These are phyloP conservation scores for Phasianus colchicus DNA, from an alignment of 2,113 vertebrate species.

Conservation along the genomic window DNA sequence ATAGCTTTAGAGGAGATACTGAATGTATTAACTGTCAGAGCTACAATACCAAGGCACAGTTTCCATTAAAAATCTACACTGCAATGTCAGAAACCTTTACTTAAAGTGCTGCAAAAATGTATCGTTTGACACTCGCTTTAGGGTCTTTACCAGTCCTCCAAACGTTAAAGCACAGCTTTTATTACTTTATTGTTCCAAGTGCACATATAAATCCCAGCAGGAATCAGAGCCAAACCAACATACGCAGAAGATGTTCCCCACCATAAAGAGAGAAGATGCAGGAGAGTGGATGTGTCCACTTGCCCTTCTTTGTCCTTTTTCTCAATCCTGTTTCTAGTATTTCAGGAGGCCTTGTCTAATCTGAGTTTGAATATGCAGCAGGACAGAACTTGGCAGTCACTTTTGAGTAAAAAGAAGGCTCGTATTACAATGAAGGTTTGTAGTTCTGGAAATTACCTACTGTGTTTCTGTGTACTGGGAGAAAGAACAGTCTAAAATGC, in stretches of 20 bases:
- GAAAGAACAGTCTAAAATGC: neutral
- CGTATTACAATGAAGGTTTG: neutral
- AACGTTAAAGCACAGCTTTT: neutral
- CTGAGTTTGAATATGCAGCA: neutral
- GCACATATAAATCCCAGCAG: neutral
- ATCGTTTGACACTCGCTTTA: neutral
- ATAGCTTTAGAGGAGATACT: neutral
- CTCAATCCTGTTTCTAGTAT: neutral
- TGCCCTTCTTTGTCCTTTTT: neutral
- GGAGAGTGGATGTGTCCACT: neutral
- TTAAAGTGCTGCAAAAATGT: neutral
- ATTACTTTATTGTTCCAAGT: constrained; percentile 10
- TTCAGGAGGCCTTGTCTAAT: neutral
- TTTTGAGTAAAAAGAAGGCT: neutral
- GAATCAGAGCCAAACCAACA: constrained; percentile 30
- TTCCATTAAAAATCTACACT: neutral
- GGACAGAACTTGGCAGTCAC: neutral
- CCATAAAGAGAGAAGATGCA: neutral
- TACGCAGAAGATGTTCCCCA: neutral
- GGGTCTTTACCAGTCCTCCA: neutral
- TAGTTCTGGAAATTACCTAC: neutral
- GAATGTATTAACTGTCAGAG: neutral
- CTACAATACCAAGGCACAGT: neutral
- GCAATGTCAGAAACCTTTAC: neutral
- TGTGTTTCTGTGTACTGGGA: neutral